Evolutionary conservation across 2,113 vertebrate species (phyloP), one percentile per base, ranked within the genome.

Genomic region (Phoxinus phoxinus): DNA sequence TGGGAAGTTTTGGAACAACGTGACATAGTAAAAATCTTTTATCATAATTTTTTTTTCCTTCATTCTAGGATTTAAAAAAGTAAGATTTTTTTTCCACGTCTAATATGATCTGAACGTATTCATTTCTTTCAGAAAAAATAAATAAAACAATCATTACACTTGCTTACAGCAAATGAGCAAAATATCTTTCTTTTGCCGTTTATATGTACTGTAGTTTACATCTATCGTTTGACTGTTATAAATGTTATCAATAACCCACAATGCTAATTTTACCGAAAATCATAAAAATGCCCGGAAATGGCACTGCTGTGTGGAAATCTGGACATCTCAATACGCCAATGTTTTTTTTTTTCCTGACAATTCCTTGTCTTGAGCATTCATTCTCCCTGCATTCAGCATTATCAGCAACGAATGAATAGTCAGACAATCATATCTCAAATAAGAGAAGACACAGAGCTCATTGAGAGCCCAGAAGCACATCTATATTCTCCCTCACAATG

Each of bases 401-500:
- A 83, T 72, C 32, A 58, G 46, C 23, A 37, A 35, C 41, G 67
- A 83, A 83, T 72, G 63, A 23, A 23, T 79, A 79, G 41, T 77
- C 75, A 27, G 56, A 80, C 30, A 78, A 77, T 77, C 76, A 71
- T 78, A 88, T 79, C 85, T 86, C 46, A 35, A 41, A 61, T 37
- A 82, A 83, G 23, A 72, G 81, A 83, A 72, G 81, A 83, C 46
- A 72, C 51, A 72, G 51, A 83, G 63, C 80, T 82, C 63, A 82
- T 82, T 53, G 80, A 48, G 44, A 69, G 46, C 59, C 63, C 63
- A 67, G 61, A 69, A 53, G 61, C 80, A 69, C 44, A 11, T 69
- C 80, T 83, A 53, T 58, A 83, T 83, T 83, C 86, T 79, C 77
- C 46, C 56, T 84, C 53, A 87, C 88, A 89, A 85, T 85, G 79